Percentiles rank a stretch among this genome's conserved stretches.
phyloP scores from a whole-genome alignment of 1,140 invertebrate genomes.

The Drosophila lowei region DNA sequence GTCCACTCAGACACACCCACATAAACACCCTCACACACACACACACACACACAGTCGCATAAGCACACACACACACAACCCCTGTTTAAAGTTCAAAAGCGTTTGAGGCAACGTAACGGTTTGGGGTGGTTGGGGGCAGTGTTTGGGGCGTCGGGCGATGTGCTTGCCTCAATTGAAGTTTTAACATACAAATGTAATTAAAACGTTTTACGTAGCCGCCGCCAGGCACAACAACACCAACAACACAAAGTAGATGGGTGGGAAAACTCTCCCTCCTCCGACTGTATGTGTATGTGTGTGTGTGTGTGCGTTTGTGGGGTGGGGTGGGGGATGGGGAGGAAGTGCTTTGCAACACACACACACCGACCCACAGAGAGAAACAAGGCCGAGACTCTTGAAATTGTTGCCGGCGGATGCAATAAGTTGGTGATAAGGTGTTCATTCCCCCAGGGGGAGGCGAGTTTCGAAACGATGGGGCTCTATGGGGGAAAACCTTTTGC shows the following conservation, averaged over 20 bases:
- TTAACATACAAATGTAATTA: constrained; percentile 82
- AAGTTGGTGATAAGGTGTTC: constrained; percentile 81
- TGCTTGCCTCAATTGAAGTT: constrained; percentile 75
- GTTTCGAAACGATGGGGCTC: constrained; percentile 33
- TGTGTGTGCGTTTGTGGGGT: constrained; percentile 31
- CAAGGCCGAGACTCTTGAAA: constrained; percentile 69
- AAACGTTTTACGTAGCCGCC: constrained; percentile 80
- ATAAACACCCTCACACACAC: constrained; percentile 34
- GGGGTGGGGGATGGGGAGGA: constrained; percentile 45
- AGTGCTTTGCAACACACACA: constrained; percentile 33
- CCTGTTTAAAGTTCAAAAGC: constrained; percentile 75
- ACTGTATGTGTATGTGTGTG: constrained; percentile 26
- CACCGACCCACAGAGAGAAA: constrained; percentile 36
- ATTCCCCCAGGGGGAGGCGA: constrained; percentile 59
- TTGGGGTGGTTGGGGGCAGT: constrained; percentile 8
- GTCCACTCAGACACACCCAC: constrained; percentile 58
- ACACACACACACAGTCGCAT: constrained; percentile 17
- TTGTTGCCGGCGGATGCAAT: constrained; percentile 81
- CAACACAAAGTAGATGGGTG: constrained; percentile 61
- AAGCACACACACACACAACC: constrained; percentile 32
- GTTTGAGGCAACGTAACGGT: constrained; percentile 59
- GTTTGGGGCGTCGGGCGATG: constrained; percentile 23
- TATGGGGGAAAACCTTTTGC: constrained; percentile 52
- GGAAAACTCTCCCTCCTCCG: constrained; percentile 28
- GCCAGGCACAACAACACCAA: constrained; percentile 60